Conservation (phyloP, 2,888 invertebrate species). For the Zygaena filipendulae region DNA sequence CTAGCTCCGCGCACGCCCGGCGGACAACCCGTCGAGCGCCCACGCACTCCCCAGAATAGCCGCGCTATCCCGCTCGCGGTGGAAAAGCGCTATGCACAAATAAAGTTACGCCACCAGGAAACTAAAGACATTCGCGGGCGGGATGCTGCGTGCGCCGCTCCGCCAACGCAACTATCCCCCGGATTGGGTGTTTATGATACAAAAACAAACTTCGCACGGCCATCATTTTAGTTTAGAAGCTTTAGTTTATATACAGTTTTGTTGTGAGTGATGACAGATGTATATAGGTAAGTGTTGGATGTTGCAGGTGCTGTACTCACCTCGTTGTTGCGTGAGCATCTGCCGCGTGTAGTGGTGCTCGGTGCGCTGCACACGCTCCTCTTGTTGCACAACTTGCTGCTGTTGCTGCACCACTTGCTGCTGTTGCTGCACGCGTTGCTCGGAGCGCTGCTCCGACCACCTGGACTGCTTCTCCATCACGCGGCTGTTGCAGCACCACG, state of each 20-base stretch:
- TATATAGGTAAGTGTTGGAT: slow-evolving; percentile 6
- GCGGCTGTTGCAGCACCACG: slow-evolving; percentile 54
- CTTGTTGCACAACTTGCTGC: slow-evolving; percentile 65
- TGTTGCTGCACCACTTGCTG: slow-evolving; percentile 49
- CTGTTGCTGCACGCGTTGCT: slow-evolving; percentile 28
- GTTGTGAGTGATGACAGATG: slow-evolving; percentile 18
- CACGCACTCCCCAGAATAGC: slow-evolving; percentile 51
- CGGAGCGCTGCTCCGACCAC: slow-evolving; percentile 58
- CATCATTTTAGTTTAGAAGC: slow-evolving; percentile 18
- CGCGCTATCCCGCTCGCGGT: slow-evolving; percentile 47
- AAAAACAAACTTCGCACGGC: slow-evolving; percentile 28
- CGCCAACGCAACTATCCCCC: slow-evolving; percentile 9
- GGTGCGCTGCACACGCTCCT: slow-evolving; percentile 60
- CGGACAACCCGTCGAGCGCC: slow-evolving; percentile 28
- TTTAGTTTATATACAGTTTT: slow-evolving; percentile 14
- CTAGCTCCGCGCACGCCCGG: slow-evolving; percentile 21
- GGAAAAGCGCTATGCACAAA: slow-evolving; percentile 61
- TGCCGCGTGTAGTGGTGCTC: slow-evolving; percentile 85
- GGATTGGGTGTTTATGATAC: slow-evolving; percentile 21
- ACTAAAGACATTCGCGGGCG: slow-evolving; percentile 38
- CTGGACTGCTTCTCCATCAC: slow-evolving; percentile 82
- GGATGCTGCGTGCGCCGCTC: slow-evolving; percentile 21
- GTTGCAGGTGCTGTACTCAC: slow-evolving; percentile 50
- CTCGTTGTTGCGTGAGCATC: slow-evolving; percentile 81
- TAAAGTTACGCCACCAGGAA: slow-evolving; percentile 31